A percentile compares a stretch with the other conserved stretches of the same genome.
Conservation (phyloP, 1,140 invertebrate species). For the Leptinotarsa lineolata region DNA sequence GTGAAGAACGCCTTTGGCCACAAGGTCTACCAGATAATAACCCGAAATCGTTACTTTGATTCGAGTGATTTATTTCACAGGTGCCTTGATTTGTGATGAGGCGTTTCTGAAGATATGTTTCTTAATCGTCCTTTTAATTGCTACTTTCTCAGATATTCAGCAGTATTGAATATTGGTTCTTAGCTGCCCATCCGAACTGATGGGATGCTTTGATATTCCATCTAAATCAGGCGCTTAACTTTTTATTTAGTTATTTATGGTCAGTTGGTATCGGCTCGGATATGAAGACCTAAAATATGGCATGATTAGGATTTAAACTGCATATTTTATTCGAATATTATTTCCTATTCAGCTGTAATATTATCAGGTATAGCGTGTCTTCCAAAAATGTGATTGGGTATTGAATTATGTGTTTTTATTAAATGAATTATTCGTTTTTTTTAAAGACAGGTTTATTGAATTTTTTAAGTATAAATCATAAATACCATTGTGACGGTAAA, state of each 20-base stretch:
- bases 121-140: constrained; percentile 49
- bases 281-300: not conserved
- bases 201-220: constrained; percentile 35
- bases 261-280: not conserved
- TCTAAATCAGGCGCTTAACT: constrained; percentile 34
- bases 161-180: constrained; percentile 31
- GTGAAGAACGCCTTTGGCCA: not conserved
- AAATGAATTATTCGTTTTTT: too few species aligned
- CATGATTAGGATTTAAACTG: constrained; percentile 1
- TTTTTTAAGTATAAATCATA: too few species aligned
- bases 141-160: constrained; percentile 45
- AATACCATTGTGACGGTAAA: too few species aligned
- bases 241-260: constrained; percentile 25
- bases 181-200: constrained; percentile 25
- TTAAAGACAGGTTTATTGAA: too few species aligned
- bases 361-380: too few species aligned
- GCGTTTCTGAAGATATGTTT: constrained; percentile 47
- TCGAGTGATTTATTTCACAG: constrained; percentile 45
- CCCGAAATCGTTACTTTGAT: constrained; percentile 38
- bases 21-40: constrained; percentile 40
- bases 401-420: too few species aligned
- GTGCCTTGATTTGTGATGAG: constrained; percentile 49
- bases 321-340: not conserved
- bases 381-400: too few species aligned
- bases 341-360: too few species aligned